Conservation (phyloP, 2,113 vertebrate genomes). For the Mus spicilegus region DNA sequence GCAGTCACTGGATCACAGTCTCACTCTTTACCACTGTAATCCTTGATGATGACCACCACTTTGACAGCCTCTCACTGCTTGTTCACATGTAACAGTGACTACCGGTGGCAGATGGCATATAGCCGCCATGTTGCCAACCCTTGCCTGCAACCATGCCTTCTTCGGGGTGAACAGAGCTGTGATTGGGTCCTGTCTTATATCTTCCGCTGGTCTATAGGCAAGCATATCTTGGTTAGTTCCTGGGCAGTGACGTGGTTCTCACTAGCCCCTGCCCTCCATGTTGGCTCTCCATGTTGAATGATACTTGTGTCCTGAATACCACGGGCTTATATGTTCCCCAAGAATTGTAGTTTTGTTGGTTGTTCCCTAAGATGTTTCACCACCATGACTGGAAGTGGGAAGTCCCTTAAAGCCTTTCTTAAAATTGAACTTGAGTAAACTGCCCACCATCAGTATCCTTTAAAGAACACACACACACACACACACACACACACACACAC, state of each 20-base stretch:
- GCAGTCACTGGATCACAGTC: not conserved
- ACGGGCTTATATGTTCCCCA: rapidly evolving
- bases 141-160: not conserved
- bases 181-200: not conserved
- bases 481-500: not conserved
- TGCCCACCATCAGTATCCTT: not conserved
- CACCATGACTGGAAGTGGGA: not conserved
- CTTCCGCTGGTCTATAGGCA: not conserved
- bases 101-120: not conserved
- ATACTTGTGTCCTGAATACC: not conserved
- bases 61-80: no score
- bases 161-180: not conserved
- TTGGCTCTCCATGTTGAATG: not conserved
- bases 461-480: not conserved
- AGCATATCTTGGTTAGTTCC: not conserved
- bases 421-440: not conserved
- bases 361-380: not conserved
- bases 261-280: no score
- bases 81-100: no score
- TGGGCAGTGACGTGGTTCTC: not conserved
- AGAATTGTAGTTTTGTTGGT: not conserved
- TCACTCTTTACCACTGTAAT: rapidly evolving
- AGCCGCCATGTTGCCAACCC: not conserved
- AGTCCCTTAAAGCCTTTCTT: not conserved
- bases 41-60: not conserved